phyloP scores from a whole-genome alignment of 2,797 vertebrate species.

The Perodicticus potto region DNA sequence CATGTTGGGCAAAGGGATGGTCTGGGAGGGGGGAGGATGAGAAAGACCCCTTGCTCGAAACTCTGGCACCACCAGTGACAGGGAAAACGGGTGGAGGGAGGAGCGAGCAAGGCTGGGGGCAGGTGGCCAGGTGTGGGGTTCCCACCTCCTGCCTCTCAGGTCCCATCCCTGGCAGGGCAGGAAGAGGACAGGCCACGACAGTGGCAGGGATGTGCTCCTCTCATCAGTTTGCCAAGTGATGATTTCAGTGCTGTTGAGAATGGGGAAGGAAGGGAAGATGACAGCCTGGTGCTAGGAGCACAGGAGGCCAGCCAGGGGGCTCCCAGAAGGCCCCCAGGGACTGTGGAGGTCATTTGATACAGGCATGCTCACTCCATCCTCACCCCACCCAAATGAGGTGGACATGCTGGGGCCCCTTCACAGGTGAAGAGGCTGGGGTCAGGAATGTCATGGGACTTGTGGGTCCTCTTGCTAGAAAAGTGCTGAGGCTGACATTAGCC shows the following conservation, averaged over 20 bases:
- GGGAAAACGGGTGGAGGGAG: neutral
- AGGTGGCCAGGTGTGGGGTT: neutral
- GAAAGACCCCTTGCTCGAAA: constrained; percentile 71
- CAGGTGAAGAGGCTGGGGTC: neutral
- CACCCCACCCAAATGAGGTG: neutral
- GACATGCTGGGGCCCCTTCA: neutral
- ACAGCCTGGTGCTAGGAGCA: neutral
- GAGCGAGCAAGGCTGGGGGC: neutral
- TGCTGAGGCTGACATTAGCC: neutral
- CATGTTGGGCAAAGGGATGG: constrained; percentile 44
- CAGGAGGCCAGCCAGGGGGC: neutral
- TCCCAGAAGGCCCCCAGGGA: neutral
- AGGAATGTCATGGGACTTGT: neutral
- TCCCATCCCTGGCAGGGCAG: neutral
- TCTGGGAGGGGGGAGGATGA: neutral
- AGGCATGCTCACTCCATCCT: neutral
- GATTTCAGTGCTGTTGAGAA: neutral
- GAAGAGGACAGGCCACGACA: neutral
- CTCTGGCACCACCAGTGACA: neutral
- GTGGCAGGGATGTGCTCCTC: neutral
- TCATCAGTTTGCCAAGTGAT: constrained; percentile 59
- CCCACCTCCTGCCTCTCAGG: neutral
- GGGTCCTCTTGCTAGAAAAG: neutral
- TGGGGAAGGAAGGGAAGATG: neutral
- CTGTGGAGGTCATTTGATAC: neutral